Base-by-base conservation (phyloP, 2,888 invertebrate genomes). In the Phaonia tiefii region DNA sequence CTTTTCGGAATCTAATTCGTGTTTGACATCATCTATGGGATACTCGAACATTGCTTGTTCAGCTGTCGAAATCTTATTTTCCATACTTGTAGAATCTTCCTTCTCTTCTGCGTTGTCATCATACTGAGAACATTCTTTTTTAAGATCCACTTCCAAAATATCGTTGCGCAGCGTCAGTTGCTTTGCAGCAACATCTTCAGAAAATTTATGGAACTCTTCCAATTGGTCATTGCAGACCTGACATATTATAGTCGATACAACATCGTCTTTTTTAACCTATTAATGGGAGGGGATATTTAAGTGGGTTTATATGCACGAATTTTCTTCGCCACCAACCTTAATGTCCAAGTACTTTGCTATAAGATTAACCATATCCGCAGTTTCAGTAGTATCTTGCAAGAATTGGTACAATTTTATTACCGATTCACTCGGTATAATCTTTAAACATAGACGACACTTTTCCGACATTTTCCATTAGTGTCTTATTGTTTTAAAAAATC, bases 281-380 rank as follows among this genome's bases (percentile, higher is more conserved):
- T 25, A 44, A 25, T 26, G 26, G n/a, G 17, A 20, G 63, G 22
- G 60, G 31, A 65, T 58, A 72, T 39, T 39, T 17, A n/a, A 1
- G 31, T 26, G 44, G 17, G 3, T 37, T 4, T 13, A n/a, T 4
- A 39, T 51, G n/a, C 17, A 37, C 20, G 4, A 44, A 56, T 46
- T 25, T 65, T 44, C 39, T 22, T 25, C 11, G 4, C 20, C 7
- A 70, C 83, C 86, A 85, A 87, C 87, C 73, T 88, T 85, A 60
- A 87, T 86, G 83, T 87, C 87, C 79, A 87, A 84, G 81, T 87
- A 86, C 72, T 86, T 86, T 69, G 87, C 85, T 80, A 87, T 87
- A 67, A 87, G 79, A 81, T 86, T 87, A 20, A 87, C 86, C 85
- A 88, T 84, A 73, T 86, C 85, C 75, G 84, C 84, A 82, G 86